Percentiles rank a stretch among this genome's conserved stretches.
Evolutionary conservation across 2,888 invertebrate genomes (phyloP).

Genomic region (Drosophila emarginata): DNA sequence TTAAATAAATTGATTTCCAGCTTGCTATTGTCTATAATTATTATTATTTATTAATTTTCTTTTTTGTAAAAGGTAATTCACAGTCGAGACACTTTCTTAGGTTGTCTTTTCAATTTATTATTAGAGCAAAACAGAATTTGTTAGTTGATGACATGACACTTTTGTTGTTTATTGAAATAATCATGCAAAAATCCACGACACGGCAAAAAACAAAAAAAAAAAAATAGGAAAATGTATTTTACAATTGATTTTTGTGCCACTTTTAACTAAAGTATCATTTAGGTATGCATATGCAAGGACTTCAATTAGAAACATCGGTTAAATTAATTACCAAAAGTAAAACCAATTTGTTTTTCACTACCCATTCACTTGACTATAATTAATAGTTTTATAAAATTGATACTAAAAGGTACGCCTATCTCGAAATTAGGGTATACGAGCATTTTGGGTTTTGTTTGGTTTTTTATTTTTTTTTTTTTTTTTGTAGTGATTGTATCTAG

Average conservation of each 20-base stretch:
- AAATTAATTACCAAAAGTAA: neutral
- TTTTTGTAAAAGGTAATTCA: neutral
- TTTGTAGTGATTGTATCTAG: constrained; percentile 15
- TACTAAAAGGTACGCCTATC: neutral
- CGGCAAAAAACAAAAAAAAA: neutral
- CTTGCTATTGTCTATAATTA: no score
- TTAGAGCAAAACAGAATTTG: neutral
- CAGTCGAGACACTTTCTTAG: neutral
- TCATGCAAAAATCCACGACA: neutral
- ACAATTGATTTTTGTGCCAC: neutral
- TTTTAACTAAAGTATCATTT: neutral
- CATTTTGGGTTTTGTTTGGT: neutral
- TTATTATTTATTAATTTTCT: neutral
- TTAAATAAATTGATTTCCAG: no score
- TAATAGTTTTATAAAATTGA: constrained; percentile 31
- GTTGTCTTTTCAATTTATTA: neutral
- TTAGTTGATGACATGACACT: neutral
- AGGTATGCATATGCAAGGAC: neutral
- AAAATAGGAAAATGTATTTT: neutral
- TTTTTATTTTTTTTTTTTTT: constrained; percentile 8
- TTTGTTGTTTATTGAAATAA: neutral
- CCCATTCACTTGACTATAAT: constrained; percentile 33
- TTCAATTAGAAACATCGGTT: neutral
- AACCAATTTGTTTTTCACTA: neutral
- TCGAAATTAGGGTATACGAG: neutral